phyloP scores from a whole-genome alignment of 2,888 invertebrate genomes.

The Cordilura impudica region DNA sequence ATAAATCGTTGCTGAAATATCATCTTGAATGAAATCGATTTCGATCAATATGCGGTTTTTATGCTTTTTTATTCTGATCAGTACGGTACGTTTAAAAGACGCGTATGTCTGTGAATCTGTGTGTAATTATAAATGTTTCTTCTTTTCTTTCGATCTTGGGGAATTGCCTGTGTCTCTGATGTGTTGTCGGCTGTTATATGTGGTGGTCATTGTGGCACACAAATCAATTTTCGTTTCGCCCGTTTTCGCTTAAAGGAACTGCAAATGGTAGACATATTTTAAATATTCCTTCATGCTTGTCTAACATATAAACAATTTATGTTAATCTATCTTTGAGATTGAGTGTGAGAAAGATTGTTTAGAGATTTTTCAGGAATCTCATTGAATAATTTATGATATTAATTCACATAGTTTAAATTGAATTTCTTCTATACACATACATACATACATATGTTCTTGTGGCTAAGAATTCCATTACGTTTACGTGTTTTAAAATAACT shows the following conservation, averaged over 20 bases:
- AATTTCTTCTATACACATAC: constrained; percentile 35
- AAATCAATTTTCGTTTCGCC: constrained; percentile 62
- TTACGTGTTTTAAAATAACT: no score
- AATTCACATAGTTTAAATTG: constrained; percentile 52
- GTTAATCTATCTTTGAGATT: constrained; percentile 59
- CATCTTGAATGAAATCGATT: constrained; percentile 62
- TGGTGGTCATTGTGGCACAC: constrained; percentile 61
- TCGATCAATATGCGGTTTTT: constrained; percentile 52
- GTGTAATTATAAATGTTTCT: constrained; percentile 57
- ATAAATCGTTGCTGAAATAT: constrained; percentile 63
- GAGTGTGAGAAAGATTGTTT: constrained; percentile 61
- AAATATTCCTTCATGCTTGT: constrained; percentile 58
- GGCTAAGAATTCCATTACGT: no score
- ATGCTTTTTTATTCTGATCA: constrained; percentile 14
- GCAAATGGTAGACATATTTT: constrained; percentile 51
- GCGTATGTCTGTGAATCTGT: background rate
- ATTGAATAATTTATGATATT: constrained; percentile 49
- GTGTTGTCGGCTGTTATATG: constrained; percentile 13
- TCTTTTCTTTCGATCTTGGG: constrained; percentile 10
- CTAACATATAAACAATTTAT: constrained; percentile 53
- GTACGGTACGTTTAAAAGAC: constrained; percentile 12
- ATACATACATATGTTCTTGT: no score
- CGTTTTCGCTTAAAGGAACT: constrained; percentile 54
- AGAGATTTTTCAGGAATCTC: constrained; percentile 42
- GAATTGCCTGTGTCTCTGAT: constrained; percentile 47